phyloP scores from a whole-genome alignment of 1,140 invertebrate genomes.

The Plectrocnemia conspersa region DNA sequence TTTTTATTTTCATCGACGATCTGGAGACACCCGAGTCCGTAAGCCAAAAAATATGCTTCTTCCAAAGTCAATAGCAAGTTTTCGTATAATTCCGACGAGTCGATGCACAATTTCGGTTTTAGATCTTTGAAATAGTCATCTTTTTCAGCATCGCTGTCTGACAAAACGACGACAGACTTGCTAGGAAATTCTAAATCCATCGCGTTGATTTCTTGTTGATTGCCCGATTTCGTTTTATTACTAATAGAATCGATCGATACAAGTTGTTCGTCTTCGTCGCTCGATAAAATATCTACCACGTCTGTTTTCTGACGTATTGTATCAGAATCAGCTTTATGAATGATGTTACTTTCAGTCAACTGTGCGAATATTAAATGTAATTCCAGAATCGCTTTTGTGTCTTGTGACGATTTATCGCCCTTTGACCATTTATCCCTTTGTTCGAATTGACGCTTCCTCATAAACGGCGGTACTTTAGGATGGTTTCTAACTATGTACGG shows the following conservation, averaged over 20 bases:
- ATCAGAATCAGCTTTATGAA: constrained; percentile 26
- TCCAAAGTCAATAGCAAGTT: constrained; percentile 63
- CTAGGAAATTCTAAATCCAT: constrained; percentile 32
- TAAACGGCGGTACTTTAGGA: constrained; percentile 44
- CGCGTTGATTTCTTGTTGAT: constrained; percentile 29
- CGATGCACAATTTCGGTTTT: constrained; percentile 54
- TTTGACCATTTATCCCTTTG: constrained; percentile 51
- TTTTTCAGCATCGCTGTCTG: constrained; percentile 62
- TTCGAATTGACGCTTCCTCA: constrained; percentile 54
- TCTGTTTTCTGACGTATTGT: constrained; percentile 37
- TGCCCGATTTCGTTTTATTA: background rate
- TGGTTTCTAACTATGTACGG: constrained; percentile 49
- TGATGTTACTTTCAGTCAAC: constrained; percentile 36
- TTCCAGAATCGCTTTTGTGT: constrained; percentile 2
- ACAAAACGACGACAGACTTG: constrained; percentile 54
- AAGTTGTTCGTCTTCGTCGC: constrained; percentile 28
- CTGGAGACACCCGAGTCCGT: constrained; percentile 68
- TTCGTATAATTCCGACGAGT: constrained; percentile 57
- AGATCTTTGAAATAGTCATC: constrained; percentile 61
- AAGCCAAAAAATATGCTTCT: constrained; percentile 77
- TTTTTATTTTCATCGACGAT: constrained; percentile 55
- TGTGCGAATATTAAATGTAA: constrained; percentile 34
- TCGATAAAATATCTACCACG: constrained; percentile 24
- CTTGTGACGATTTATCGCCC: background rate
- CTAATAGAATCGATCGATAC: too few relatives aligned